phyloP scores from a whole-genome alignment of 2,888 invertebrate species.

The Eugnorisma glareosa region DNA sequence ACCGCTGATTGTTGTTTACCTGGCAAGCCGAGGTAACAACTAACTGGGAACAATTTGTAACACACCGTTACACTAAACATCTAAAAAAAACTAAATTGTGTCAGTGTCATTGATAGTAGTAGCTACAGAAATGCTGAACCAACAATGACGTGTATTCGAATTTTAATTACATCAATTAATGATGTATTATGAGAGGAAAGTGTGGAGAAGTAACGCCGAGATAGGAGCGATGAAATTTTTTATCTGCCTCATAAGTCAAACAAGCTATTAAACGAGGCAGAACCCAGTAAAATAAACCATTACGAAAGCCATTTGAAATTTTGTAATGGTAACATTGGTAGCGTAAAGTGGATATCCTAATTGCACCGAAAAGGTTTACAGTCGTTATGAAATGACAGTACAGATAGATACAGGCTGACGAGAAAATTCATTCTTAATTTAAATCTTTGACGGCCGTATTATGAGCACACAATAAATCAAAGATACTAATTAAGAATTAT shows the following conservation, averaged over 20 bases:
- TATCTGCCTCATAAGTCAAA: slow-evolving; percentile 53
- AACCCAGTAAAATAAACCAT: slow-evolving; percentile 52
- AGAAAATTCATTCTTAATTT: slow-evolving; percentile 35
- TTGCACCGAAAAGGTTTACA: slow-evolving; percentile 28
- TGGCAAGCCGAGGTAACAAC: slow-evolving; percentile 72
- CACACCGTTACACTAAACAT: slow-evolving; percentile 76
- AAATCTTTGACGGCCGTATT: slow-evolving; percentile 33
- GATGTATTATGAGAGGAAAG: slow-evolving; percentile 16
- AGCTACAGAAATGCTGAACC: slow-evolving; percentile 26
- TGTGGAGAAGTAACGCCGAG: slow-evolving; percentile 32
- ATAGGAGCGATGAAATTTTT: slow-evolving; percentile 41
- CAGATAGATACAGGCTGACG: slow-evolving; percentile 11
- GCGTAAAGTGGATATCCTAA: slow-evolving; percentile 39
- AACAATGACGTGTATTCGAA: slow-evolving; percentile 41
- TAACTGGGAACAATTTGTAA: slow-evolving; percentile 57
- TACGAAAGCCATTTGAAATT: slow-evolving; percentile 49
- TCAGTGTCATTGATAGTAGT: slow-evolving; percentile 66
- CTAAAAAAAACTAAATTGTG: slow-evolving; percentile 73
- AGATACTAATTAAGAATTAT: slow-evolving; percentile 72
- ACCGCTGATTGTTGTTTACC: slow-evolving; percentile 68
- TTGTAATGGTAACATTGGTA: slow-evolving; percentile 43
- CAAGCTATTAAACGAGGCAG: slow-evolving; percentile 41
- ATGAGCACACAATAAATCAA: slow-evolving; percentile 67
- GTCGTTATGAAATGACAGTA: slow-evolving; percentile 27
- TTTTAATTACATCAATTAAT: slow-evolving; percentile 58